Percentiles rank a stretch among this genome's conserved stretches.
phyloP scores from a whole-genome alignment of 2,888 invertebrate species.

The Heteromurus nitidus region DNA sequence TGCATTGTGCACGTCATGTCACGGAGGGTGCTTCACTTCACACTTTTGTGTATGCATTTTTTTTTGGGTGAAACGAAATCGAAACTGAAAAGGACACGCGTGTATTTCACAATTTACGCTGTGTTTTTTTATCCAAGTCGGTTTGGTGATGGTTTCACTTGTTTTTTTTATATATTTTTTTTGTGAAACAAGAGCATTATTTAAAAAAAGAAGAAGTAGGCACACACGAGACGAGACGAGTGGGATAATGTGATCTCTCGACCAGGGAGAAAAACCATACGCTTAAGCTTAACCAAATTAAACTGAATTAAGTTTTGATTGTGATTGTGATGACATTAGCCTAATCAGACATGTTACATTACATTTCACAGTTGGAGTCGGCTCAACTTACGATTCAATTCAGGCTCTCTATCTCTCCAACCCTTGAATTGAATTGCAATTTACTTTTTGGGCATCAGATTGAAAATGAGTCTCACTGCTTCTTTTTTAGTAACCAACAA shows the following conservation, averaged over 20 bases:
- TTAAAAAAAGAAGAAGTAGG: background rate
- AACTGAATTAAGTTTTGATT: background rate
- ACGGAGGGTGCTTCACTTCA: background rate
- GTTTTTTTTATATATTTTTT: background rate
- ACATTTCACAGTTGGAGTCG: background rate
- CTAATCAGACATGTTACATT: slow-evolving; percentile 13
- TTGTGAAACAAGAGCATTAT: background rate
- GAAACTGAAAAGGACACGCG: background rate
- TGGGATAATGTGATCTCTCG: background rate
- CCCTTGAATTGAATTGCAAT: no score
- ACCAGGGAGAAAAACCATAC: slow-evolving; percentile 10
- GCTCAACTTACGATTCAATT: no score
- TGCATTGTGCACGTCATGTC: background rate
- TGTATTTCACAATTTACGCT: slow-evolving; percentile 43
- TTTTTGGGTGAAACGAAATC: background rate
- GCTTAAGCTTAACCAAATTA: slow-evolving; percentile 3
- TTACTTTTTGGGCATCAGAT: no score
- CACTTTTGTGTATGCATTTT: background rate
- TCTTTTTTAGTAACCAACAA: slow-evolving; percentile 9
- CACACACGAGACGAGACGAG: no score
- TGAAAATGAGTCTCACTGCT: slow-evolving; percentile 4
- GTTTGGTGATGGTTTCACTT: slow-evolving; percentile 27
- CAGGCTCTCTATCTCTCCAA: no score
- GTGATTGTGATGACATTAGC: slow-evolving; percentile 6
- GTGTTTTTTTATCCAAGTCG: background rate